A percentile compares a stretch with the other conserved stretches of the same genome.
phyloP scores from a whole-genome alignment of 1,140 invertebrate genomes.

The Drosophila setifemur region DNA sequence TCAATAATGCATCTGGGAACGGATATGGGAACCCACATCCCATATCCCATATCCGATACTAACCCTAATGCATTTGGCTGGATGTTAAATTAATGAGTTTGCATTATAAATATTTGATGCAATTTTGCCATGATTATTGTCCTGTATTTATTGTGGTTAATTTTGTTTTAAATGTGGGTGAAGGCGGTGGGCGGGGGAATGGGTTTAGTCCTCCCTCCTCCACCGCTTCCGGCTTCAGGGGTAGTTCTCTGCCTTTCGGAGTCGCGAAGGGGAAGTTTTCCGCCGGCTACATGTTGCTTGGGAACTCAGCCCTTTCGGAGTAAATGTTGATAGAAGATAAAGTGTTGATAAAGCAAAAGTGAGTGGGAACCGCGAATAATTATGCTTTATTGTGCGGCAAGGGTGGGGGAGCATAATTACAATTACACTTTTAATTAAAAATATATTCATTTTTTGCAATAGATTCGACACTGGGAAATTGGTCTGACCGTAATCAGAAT shows the following conservation, averaged over 20 bases:
- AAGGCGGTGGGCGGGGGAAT: neutral
- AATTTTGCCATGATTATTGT: conserved; percentile 42
- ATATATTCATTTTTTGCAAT: conserved; percentile 32
- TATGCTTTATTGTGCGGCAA: neutral
- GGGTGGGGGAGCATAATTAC: conserved; percentile 10
- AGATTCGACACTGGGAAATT: conserved; percentile 2
- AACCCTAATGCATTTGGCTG: conserved; percentile 47
- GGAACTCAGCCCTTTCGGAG: conserved; percentile 17
- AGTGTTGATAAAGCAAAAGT: neutral
- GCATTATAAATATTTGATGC: conserved; percentile 55
- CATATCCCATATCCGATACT: conserved; percentile 10
- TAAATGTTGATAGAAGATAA: conserved; percentile 28
- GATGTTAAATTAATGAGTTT: conserved; percentile 48
- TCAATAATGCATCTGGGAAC: conserved; percentile 50
- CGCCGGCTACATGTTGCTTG: conserved; percentile 18
- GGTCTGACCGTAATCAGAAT: conserved; percentile 21
- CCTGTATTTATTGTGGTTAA: conserved; percentile 49
- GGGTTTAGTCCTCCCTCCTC: neutral
- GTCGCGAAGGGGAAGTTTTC: conserved; percentile 19
- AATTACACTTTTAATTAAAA: conserved; percentile 40
- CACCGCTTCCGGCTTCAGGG: neutral
- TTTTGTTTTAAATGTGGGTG: conserved; percentile 41
- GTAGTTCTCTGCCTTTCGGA: conserved; percentile 15
- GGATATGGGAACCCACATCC: conserved; percentile 11
- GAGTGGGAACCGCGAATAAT: conserved; percentile 7